Percentiles rank a stretch among this genome's conserved stretches.
Evolutionary conservation across 2,888 invertebrate genomes (phyloP).

Genomic region (Notodonta ziczac): DNA sequence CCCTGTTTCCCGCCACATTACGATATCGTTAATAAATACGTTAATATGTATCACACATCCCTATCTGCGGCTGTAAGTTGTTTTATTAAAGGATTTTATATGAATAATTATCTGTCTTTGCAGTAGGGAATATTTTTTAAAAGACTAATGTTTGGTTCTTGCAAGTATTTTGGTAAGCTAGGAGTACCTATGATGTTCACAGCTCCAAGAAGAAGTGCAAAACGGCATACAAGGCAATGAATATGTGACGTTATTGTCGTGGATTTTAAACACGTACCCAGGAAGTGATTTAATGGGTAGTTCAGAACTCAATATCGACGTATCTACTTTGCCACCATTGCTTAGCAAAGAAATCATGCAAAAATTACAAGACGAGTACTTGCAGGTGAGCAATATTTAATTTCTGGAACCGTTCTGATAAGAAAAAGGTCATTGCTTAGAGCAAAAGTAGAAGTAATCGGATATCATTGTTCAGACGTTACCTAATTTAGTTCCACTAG

Average conservation of each 20-base stretch:
- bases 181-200: slow-evolving; percentile 24
- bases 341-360: slow-evolving; percentile 90
- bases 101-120: no score
- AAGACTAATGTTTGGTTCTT: no score
- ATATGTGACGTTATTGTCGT: slow-evolving; percentile 96
- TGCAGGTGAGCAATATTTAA: slow-evolving; percentile 78
- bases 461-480: no score
- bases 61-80: slow-evolving; percentile 91
- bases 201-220: slow-evolving; percentile 94
- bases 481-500: no score
- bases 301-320: slow-evolving; percentile 92
- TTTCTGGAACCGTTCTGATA: slow-evolving; percentile 4
- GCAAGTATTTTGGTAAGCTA: no score
- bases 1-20: slow-evolving; percentile 98
- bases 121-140: no score
- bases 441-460: no score
- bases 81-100: not conserved
- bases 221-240: slow-evolving; percentile 97
- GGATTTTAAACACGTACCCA: slow-evolving; percentile 96
- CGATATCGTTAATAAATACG: slow-evolving; percentile 95
- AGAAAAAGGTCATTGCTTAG: no score
- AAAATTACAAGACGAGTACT: slow-evolving; percentile 92
- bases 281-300: slow-evolving; percentile 95
- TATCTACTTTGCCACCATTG: slow-evolving; percentile 89
- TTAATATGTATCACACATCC: slow-evolving; percentile 96